Evolutionary conservation across 1,140 invertebrate genomes (phyloP), one percentile per base, ranked within the genome.

Genomic region (Cydia amplana): DNA sequence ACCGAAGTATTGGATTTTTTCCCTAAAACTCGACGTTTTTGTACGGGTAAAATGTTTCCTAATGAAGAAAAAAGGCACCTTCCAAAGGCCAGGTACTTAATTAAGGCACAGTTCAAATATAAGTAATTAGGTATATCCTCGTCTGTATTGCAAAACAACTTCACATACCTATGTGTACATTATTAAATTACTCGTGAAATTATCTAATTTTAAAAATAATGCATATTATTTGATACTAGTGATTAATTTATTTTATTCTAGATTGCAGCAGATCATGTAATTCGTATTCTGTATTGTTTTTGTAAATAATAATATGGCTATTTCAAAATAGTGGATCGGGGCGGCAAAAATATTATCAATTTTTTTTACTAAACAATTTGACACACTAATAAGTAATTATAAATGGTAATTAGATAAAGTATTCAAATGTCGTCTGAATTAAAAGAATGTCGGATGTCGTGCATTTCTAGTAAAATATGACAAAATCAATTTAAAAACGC

Each of bases 241-340:
- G 20, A 60, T 74, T 75, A 74, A 40, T 73, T 72, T 74, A 75
- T 73, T 75, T 77, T 76, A 79, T 77, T 74, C 76, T 79, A 76
- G 77, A 80, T 43, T 80, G 67, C 73, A 76, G 77, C 83, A 84
- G 80, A 83, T 82, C 78, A 78, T 79, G 51, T 63, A 51, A 73
- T 72, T 73, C 46, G 60, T 74, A 76, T 65, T 60, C 75, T 74
- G 78, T 60, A 72, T 79, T 76, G 79, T 81, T 70, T 70, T n/a
- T 70, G 65, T 70, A 70, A 60, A 60, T 75, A 83, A 79, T 80
- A 82, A 81, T 83, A 85, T 83, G 83, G 83, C 83, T 83, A 80
- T 85, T 77, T 46, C 16, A 80, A n/a, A 49, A 28, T 73, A 51
- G 43, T 51, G 25, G 20, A 23, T 25, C 12, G 0, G 18, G 43